Evolutionary conservation across 2,797 vertebrate species (phyloP).

Genomic region (Trichosurus vulpecula): DNA sequence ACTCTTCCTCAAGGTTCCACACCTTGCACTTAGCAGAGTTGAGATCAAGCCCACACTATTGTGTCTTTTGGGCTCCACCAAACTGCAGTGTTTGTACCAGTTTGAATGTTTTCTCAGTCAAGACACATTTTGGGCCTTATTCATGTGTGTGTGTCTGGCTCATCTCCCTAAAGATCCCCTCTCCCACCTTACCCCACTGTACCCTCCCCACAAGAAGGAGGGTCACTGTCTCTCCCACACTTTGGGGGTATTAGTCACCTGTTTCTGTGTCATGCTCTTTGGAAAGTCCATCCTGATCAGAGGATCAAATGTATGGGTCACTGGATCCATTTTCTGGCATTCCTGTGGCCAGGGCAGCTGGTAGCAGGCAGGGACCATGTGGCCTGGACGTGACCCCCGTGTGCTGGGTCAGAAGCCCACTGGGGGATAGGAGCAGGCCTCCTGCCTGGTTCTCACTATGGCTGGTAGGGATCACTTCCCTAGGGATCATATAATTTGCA

Average conservation of each 20-base stretch:
- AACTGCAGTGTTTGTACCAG: accelerated
- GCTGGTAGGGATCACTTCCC: neutral
- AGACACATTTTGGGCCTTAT: neutral
- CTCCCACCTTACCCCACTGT: neutral
- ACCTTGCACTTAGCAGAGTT: neutral
- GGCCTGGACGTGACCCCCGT: neutral
- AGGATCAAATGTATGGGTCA: conserved; percentile 50
- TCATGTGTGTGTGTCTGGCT: neutral
- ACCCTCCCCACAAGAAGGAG: neutral
- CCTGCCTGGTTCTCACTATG: neutral
- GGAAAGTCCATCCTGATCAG: conserved; percentile 49
- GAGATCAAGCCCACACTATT: neutral
- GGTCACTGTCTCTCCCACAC: neutral
- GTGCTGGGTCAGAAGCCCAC: neutral
- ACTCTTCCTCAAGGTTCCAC: neutral
- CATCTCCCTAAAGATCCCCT: neutral
- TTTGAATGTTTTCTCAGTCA: neutral
- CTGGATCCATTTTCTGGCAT: conserved; percentile 20
- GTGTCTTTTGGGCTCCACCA: neutral
- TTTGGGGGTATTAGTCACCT: conserved; percentile 1
- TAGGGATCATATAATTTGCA: neutral
- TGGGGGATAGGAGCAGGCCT: neutral
- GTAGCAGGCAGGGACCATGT: neutral
- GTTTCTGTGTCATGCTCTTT: conserved; percentile 30
- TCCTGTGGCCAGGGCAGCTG: conserved; percentile 22